Evolutionary conservation across 1,140 invertebrate species (phyloP).

Genomic region (Gerris buenoi): DNA sequence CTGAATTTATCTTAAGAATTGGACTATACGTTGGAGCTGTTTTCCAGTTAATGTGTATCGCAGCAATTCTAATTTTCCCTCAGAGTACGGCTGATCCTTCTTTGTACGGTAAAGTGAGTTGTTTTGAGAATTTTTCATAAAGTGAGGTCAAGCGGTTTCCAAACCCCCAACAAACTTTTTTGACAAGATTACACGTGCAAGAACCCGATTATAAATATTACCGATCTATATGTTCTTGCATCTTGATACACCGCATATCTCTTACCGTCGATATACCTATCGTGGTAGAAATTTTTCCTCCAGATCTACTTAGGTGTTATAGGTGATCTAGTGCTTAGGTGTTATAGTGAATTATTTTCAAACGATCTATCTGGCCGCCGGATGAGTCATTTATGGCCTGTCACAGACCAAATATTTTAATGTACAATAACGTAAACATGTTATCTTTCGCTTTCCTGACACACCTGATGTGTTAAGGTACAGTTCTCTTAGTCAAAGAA

Average conservation of each 20-base stretch:
- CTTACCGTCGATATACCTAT: not conserved
- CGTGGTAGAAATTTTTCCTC: not conserved
- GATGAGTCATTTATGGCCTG: no score
- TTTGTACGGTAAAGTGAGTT: not conserved
- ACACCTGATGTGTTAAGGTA: no score
- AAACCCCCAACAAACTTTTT: not conserved
- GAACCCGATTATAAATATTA: not conserved
- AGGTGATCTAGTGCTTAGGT: no score
- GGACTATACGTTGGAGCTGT: slow-evolving; percentile 9
- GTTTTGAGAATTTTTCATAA: not conserved
- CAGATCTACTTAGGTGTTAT: no score
- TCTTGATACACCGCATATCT: not conserved
- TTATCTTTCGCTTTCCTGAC: no score
- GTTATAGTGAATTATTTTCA: no score
- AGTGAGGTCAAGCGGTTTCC: not conserved
- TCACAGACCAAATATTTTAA: no score
- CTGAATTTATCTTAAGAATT: slow-evolving; percentile 7
- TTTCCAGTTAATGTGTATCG: slow-evolving; percentile 10
- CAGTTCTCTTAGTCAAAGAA: no score
- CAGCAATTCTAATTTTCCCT: slow-evolving; percentile 9
- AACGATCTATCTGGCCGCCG: no score
- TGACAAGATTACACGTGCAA: no score
- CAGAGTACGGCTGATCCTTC: not conserved
- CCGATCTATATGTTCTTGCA: not conserved
- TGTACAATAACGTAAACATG: no score